Evolutionary conservation across 2,888 invertebrate species (phyloP).

Genomic region (Dioctria rufipes): DNA sequence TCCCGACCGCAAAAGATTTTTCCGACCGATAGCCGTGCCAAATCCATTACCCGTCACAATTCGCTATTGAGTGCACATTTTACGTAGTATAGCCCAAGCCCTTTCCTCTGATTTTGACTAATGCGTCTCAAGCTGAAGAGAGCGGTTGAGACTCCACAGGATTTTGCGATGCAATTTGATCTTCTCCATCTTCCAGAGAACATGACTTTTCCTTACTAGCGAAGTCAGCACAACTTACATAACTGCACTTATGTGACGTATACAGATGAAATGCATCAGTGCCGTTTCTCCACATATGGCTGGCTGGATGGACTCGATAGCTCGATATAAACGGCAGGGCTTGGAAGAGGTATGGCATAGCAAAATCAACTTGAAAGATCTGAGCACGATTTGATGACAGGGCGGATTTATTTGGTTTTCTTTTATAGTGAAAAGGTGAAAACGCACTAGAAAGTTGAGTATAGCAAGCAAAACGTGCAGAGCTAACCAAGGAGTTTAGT

Average conservation of each 20-base stretch:
- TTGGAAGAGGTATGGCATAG: slow-evolving; percentile 11
- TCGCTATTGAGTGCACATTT: background rate
- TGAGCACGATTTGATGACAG: slow-evolving; percentile 47
- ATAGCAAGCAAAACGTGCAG: background rate
- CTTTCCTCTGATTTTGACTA: slow-evolving; percentile 36
- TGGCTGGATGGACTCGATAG: slow-evolving; percentile 10
- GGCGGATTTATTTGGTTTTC: slow-evolving; percentile 47
- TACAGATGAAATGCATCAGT: slow-evolving; percentile 34
- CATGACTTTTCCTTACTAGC: slow-evolving; percentile 15
- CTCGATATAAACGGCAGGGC: background rate
- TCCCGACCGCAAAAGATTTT: slow-evolving; percentile 7
- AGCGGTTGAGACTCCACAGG: background rate
- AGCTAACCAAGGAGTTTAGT: slow-evolving; percentile 24
- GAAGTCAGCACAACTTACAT: slow-evolving; percentile 17
- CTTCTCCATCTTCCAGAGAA: slow-evolving; percentile 29
- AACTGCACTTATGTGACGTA: slow-evolving; percentile 19
- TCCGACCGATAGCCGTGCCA: slow-evolving; percentile 11
- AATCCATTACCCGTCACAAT: slow-evolving; percentile 9
- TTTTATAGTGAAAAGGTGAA: slow-evolving; percentile 36
- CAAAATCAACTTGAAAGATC: slow-evolving; percentile 38
- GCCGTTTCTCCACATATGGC: slow-evolving; percentile 6
- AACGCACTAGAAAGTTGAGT: slow-evolving; percentile 22
- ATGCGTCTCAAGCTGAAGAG: background rate
- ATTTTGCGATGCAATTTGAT: slow-evolving; percentile 39
- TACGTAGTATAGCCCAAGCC: background rate